Percentiles rank a stretch among this genome's conserved stretches.
These are phyloP conservation scores for Masnerella sp. DNA, from an alignment of 2,888 invertebrate genomes.

Conservation along the genomic window DNA sequence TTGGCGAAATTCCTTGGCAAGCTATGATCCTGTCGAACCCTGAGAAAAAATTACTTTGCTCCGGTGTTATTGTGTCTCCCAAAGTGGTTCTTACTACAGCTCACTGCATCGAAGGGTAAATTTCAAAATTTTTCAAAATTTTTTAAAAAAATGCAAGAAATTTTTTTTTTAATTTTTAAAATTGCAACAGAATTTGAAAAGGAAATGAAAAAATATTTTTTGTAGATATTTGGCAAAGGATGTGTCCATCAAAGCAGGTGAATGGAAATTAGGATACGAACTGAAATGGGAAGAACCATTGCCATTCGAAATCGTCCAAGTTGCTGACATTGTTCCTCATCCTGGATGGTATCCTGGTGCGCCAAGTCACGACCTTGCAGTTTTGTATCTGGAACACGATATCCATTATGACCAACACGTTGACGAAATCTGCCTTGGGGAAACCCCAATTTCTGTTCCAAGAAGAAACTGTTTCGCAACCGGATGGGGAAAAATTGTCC, in stretches of 20 bases:
- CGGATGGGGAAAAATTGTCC: constrained; percentile 89
- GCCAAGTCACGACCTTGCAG: constrained; percentile 84
- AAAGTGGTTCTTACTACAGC: constrained; percentile 88
- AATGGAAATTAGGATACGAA: constrained; percentile 90
- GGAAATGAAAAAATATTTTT: no score
- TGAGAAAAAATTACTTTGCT: constrained; percentile 86
- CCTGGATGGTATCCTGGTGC: constrained; percentile 83
- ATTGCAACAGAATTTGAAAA: no score
- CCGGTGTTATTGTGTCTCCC: constrained; percentile 87
- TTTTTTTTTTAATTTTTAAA: no score
- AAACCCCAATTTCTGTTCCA: constrained; percentile 74
- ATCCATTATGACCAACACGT: constrained; percentile 84
- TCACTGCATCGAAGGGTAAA: constrained; percentile 87
- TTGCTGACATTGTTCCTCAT: constrained; percentile 84
- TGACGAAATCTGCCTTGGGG: constrained; percentile 86
- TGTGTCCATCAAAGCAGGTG: constrained; percentile 87
- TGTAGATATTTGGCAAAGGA: constrained; percentile 79
- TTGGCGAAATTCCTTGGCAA: constrained; percentile 93
- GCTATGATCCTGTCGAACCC: constrained; percentile 87
- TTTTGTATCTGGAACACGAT: constrained; percentile 82
- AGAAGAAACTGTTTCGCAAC: constrained; percentile 85
- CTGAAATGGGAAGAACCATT: constrained; percentile 83
- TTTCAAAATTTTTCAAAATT: not conserved
- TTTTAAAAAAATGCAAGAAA: not conserved
- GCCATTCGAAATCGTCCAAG: constrained; percentile 87